These are phyloP conservation scores for Chlorospingus semifuscus DNA, from an alignment of 2,797 vertebrate species.

Conservation along the genomic window DNA sequence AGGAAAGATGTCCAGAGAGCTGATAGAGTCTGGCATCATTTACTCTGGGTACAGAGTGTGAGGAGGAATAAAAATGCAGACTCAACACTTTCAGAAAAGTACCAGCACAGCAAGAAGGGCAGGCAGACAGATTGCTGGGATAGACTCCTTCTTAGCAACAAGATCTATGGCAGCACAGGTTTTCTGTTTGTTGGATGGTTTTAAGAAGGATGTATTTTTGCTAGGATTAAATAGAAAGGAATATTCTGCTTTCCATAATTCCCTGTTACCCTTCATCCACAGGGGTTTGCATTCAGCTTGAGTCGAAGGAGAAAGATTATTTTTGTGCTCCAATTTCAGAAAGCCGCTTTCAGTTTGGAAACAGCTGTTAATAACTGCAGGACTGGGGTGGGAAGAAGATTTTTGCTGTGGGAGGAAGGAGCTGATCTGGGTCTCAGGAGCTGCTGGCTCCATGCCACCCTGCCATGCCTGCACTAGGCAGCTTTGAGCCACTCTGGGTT, in stretches of 20 bases:
- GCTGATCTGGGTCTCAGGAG: neutral
- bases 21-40: conserved; percentile 65
- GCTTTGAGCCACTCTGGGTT: neutral
- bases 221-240: conserved; percentile 44
- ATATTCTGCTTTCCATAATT: conserved; percentile 57
- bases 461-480: neutral
- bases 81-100: conserved; percentile 73
- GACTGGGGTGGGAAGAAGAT: neutral
- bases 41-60: conserved; percentile 45
- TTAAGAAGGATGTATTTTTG: conserved; percentile 59
- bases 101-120: conserved; percentile 77
- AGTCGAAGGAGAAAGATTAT: conserved; percentile 37
- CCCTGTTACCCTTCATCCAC: neutral
- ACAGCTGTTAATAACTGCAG: conserved; percentile 23
- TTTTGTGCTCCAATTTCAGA: conserved; percentile 48
- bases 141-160: conserved; percentile 65
- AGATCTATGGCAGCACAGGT: conserved; percentile 65
- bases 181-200: conserved; percentile 54
- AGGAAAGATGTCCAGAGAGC: conserved; percentile 22
- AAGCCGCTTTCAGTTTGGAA: conserved; percentile 48
- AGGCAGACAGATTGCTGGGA: conserved; percentile 70
- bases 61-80: conserved; percentile 61
- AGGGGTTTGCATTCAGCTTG: neutral
- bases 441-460: neutral
- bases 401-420: neutral